Base-by-base conservation (phyloP, 2,797 vertebrate species). In the Notoglanidium macrostoma region DNA sequence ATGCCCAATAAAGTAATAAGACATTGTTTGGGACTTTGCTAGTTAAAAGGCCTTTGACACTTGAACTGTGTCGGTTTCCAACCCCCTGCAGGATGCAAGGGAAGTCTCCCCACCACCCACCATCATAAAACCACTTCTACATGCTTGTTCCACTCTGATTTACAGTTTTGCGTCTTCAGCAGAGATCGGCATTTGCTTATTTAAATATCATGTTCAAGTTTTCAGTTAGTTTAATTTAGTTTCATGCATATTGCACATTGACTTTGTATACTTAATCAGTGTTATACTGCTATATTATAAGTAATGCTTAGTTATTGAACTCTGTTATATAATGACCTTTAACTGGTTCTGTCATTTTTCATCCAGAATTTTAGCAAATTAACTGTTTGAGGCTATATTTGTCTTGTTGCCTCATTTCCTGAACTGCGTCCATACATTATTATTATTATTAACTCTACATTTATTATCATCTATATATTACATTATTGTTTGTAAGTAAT, bases 51-150 rank as follows among this genome's bases (percentile, higher is more conserved):
- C 85, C 89, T 90, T 93, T 88, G 94, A 94, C 94, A 94, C 94
- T 94, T 90, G 89, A 93, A 91, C 89, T 92, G 93, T 91, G 94
- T 90, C 90, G 92, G 92, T 89, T 79, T 87, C 91, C 91, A 92
- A 93, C 94, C 94, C 94, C 94, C 95, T 92, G 92, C 95, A 95
- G 95, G 93, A 95, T 89, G 90, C 93, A 95, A 93, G 94, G 96
- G 95, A 96, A 95, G 94, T 96, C 88, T 92, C 89, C 91, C 91
- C 90, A 92, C 91, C 94, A 92, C 88, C 83, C 85, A 83, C 85
- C 76, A 81, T 90, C 88, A 94, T 96, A 96, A 93, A 96, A 94
- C 88, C 77, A 92, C 90, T 92, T 90, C 92, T 94, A 90, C 92
- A 92, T 92, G 92, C 93, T 94, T 93, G 94, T 94, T 94, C 92